Evolutionary conservation across 2,888 invertebrate genomes (phyloP).

Genomic region (Caenorhabditis drosophilae): DNA sequence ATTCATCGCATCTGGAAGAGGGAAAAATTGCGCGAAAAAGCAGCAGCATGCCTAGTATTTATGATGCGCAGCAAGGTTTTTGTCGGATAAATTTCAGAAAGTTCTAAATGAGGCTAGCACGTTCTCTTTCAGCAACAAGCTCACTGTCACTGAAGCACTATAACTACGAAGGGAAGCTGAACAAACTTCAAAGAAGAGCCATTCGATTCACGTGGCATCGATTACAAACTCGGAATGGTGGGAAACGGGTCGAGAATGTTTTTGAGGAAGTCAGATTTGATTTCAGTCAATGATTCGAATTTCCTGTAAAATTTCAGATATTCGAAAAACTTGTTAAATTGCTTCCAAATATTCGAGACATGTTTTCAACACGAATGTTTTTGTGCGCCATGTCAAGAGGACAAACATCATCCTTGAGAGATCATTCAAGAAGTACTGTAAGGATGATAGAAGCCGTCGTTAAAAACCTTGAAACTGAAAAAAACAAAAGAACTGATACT

Average conservation of each 20-base stretch:
- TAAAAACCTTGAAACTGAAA: slow-evolving; percentile 64
- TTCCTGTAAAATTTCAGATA: too few species aligned
- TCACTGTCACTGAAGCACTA: slow-evolving; percentile 50
- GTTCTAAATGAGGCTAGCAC: too few species aligned
- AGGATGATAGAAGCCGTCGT: slow-evolving; percentile 64
- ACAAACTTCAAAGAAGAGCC: slow-evolving; percentile 65
- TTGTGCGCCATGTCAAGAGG: slow-evolving; percentile 65
- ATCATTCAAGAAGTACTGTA: slow-evolving; percentile 62
- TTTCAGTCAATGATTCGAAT: too few species aligned
- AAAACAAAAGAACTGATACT: slow-evolving; percentile 62
- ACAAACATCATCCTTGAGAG: slow-evolving; percentile 58
- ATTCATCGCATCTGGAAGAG: slow-evolving; percentile 35
- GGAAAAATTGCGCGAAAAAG: slow-evolving; percentile 51
- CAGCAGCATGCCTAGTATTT: slow-evolving; percentile 66
- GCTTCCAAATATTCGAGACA: slow-evolving; percentile 63
- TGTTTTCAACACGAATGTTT: slow-evolving; percentile 67
- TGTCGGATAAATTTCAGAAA: not conserved
- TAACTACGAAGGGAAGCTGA: slow-evolving; percentile 64
- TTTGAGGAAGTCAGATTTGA: slow-evolving; percentile 69
- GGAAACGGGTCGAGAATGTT: slow-evolving; percentile 66
- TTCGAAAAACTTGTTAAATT: slow-evolving; percentile 56
- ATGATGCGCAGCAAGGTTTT: slow-evolving; percentile 48
- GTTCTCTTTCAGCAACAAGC: slow-evolving; percentile 29
- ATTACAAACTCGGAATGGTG: slow-evolving; percentile 66
- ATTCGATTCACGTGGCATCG: slow-evolving; percentile 68